These are phyloP conservation scores for Jaculus jaculus DNA, from an alignment of 2,113 vertebrate species.

Conservation along the genomic window DNA sequence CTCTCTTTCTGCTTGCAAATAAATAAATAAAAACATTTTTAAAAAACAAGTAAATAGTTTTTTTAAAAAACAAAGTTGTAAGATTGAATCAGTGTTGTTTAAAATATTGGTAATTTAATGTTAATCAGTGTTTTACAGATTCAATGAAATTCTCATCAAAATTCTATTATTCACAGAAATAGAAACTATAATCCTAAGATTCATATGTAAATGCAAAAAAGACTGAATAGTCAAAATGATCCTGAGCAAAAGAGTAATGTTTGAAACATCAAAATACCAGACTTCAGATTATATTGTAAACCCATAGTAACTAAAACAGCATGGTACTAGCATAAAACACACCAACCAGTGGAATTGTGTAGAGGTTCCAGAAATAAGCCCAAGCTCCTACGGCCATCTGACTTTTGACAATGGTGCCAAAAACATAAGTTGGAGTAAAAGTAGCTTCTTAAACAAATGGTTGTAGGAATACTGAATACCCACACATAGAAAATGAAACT, in stretches of 20 bases:
- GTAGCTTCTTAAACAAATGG: neutral
- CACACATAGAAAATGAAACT: neutral
- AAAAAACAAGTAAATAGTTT: too few species aligned
- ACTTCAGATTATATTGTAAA: neutral
- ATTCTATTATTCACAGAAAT: too few species aligned
- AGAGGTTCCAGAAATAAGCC: neutral
- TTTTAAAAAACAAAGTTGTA: too few species aligned
- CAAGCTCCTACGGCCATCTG: neutral
- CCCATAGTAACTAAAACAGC: neutral
- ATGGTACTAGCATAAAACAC: neutral
- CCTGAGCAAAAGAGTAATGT: neutral
- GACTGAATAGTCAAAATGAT: neutral
- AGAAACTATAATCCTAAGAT: neutral
- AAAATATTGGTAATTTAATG: too few species aligned
- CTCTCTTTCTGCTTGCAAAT: too few species aligned
- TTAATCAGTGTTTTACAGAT: too few species aligned
- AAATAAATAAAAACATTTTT: too few species aligned
- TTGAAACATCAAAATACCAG: neutral
- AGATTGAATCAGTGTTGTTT: too few species aligned
- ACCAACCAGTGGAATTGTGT: neutral
- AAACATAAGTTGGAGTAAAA: neutral
- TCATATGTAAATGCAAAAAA: neutral
- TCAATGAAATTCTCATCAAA: too few species aligned
- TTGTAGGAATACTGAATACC: neutral
- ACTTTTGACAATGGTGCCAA: neutral